Conservation (phyloP, 2,113 vertebrate genomes). For the Sander vitreus region DNA sequence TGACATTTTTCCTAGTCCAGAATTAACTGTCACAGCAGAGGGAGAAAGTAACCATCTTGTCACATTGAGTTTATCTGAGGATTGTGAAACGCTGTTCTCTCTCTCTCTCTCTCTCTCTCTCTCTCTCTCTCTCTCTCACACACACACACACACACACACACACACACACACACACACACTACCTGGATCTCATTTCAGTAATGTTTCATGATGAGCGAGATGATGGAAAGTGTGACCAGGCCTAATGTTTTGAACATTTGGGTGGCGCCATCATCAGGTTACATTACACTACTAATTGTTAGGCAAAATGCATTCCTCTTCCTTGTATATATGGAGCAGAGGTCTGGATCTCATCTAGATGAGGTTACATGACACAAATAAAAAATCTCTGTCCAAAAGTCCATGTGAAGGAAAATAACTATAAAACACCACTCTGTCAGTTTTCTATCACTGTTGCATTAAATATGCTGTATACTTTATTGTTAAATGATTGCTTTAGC, state of each 20-base stretch:
- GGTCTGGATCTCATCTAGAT: slow-evolving; percentile 31
- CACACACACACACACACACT: slow-evolving; percentile 45
- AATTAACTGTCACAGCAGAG: slow-evolving; percentile 98
- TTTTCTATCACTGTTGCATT: slow-evolving; percentile 15
- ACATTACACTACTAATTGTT: slow-evolving; percentile 56
- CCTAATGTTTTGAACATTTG: slow-evolving; percentile 56
- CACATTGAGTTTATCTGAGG: slow-evolving; percentile 91
- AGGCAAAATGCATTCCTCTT: slow-evolving; percentile 35
- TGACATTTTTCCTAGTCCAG: slow-evolving; percentile 97
- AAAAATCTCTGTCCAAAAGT: background rate
- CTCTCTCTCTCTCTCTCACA: slow-evolving; percentile 16
- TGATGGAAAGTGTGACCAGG: slow-evolving; percentile 80
- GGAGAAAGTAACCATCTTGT: slow-evolving; percentile 95
- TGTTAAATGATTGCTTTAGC: background rate
- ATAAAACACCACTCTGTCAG: slow-evolving; percentile 9
- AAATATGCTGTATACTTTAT: background rate
- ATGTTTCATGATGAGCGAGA: slow-evolving; percentile 89
- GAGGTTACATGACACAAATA: slow-evolving; percentile 53
- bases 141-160: slow-evolving; percentile 16
- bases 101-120: slow-evolving; percentile 65
- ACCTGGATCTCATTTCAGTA: slow-evolving; percentile 83
- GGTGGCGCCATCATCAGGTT: slow-evolving; percentile 57
- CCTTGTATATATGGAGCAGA: slow-evolving; percentile 30
- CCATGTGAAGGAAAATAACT: background rate
- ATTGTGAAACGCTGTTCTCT: slow-evolving; percentile 82